Evolutionary conservation across 2,113 vertebrate genomes (phyloP), one percentile per base, ranked within the genome.

Genomic region (Gobiocypris rarus): DNA sequence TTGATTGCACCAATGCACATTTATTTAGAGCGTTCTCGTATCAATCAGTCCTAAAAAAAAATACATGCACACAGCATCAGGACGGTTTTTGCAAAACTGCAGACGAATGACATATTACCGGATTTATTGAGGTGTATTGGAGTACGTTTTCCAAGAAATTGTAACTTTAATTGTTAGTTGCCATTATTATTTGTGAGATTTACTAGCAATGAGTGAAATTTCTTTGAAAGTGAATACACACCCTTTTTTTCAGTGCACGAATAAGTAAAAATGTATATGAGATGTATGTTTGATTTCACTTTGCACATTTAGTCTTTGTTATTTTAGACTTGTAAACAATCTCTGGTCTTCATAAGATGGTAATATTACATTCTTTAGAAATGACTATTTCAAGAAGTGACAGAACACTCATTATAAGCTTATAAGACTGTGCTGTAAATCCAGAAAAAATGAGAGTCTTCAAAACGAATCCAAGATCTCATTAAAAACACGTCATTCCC

Each of bases 401-500:
- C 52, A 41, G 52, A 41, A 26, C 75, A n/a, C 54, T 77, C 22
- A 77, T 77, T 77, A 77, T 59, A 26, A 38, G 34, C 31, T 59
- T 59, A 77, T 59, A 43, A 38, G 13, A 38, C 75, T 38, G 28
- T 11, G 31, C 67, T n/a, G 67, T n/a, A 70, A 43, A 41, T 41
- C 67, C 34, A 70, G 67, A 7, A 70, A 6, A 71, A 71, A 43
- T 43, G 10, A 4, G 8, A 67, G 31, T 38, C 63, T 54, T 75
- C 28, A 54, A 54, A 75, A 52, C 10, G 17, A 56, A 34, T 34
- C 50, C 26, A 22, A 43, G 54, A 77, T 59, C 75, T 77, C 75
- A 59, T 77, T 77, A 77, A 59, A 76, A 77, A 59, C 31, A 15
- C 19, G 6, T 19, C 54, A 43, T 73, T 48, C 70, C 26, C 70